Evolutionary conservation across 2,113 vertebrate species (phyloP).

Genomic region (Rhodinocichla rosea): DNA sequence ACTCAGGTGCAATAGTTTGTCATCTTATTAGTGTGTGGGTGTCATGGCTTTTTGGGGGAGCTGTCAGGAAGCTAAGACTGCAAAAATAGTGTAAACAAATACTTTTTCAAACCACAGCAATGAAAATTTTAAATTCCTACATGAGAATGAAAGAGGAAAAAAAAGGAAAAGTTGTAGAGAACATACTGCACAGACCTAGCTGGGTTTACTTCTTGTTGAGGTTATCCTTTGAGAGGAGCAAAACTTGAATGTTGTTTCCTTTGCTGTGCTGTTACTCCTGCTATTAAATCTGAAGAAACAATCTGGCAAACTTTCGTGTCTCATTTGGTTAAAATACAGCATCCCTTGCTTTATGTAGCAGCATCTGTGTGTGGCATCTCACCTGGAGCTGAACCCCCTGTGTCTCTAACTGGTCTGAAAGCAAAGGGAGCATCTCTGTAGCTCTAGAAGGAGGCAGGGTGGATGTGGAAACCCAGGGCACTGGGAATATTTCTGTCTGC

Average conservation of each 20-base stretch:
- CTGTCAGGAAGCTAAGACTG: not conserved
- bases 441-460: not conserved
- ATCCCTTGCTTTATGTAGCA: not conserved
- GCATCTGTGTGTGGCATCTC: not conserved
- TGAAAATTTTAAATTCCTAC: not conserved
- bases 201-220: not conserved
- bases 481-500: no score
- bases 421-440: not conserved
- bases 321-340: not conserved
- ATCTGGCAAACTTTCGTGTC: not conserved
- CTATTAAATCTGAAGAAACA: not conserved
- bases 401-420: not conserved
- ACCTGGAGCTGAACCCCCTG: not conserved
- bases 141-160: not conserved
- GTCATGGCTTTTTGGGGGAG: not conserved
- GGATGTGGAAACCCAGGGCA: no score
- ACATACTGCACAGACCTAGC: accelerated
- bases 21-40: not conserved
- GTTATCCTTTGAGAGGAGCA: not conserved
- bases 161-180: not conserved
- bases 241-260: not conserved
- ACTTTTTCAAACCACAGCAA: not conserved
- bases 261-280: not conserved
- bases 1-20: not conserved
- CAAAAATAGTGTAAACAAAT: not conserved